These are phyloP conservation scores for Dolichomitus sp. DNA, from an alignment of 2,888 invertebrate genomes.

Conservation along the genomic window DNA sequence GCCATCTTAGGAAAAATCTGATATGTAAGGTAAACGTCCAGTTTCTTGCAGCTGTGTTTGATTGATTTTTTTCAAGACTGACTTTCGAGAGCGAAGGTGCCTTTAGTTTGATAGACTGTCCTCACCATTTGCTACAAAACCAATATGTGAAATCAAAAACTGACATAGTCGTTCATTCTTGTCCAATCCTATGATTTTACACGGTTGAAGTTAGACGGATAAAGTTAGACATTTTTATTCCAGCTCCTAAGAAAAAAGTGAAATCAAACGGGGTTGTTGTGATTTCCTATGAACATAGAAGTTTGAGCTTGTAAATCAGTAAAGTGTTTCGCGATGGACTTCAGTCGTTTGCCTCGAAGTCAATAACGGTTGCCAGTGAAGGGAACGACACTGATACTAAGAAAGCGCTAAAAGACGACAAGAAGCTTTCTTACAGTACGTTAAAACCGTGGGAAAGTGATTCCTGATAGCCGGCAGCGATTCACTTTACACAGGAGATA, in stretches of 20 bases:
- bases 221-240: too few species aligned
- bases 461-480: slow-evolving; percentile 37
- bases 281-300: neutral
- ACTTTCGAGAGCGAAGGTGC: too few species aligned
- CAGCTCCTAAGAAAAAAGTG: neutral
- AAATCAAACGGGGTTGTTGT: neutral
- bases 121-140: too few species aligned
- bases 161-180: too few species aligned
- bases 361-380: slow-evolving; percentile 15
- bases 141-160: too few species aligned
- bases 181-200: too few species aligned
- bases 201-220: too few species aligned
- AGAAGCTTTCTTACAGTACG: slow-evolving; percentile 20
- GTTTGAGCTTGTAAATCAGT: neutral
- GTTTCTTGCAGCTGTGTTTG: too few species aligned
- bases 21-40: too few species aligned
- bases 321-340: neutral
- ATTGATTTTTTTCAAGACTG: too few species aligned
- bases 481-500: slow-evolving; percentile 37
- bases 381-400: neutral
- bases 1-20: too few species aligned
- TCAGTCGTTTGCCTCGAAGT: slow-evolving; percentile 15
- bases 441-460: slow-evolving; percentile 32
- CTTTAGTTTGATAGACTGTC: too few species aligned
- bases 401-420: slow-evolving; percentile 6